These are phyloP conservation scores for Anoplolepis gracilipes DNA, from an alignment of 1,140 invertebrate species.

Conservation along the genomic window DNA sequence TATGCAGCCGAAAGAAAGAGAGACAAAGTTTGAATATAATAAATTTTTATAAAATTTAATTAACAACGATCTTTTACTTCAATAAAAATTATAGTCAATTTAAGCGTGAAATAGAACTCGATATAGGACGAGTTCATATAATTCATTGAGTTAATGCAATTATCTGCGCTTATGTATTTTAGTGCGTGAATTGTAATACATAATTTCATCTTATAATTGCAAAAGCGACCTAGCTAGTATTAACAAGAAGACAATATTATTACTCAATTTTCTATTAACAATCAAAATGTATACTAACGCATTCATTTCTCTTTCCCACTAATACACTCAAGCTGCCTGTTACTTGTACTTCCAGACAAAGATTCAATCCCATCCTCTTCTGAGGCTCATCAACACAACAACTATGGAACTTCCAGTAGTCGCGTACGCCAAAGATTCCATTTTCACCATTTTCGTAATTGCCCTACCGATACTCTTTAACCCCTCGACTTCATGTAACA, in stretches of 20 bases:
- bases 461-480: conserved; percentile 46
- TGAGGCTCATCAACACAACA: conserved; percentile 36
- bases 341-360: conserved; percentile 36
- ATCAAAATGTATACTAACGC: background rate
- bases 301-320: background rate
- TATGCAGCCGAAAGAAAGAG: no score
- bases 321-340: background rate
- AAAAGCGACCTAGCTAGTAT: background rate
- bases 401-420: conserved; percentile 51
- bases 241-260: background rate
- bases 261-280: background rate
- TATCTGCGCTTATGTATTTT: conserved; percentile 22
- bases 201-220: background rate
- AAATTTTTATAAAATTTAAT: background rate
- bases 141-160: conserved; percentile 35
- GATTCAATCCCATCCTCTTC: conserved; percentile 31
- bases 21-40: background rate
- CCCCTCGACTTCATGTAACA: conserved; percentile 32
- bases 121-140: conserved; percentile 8
- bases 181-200: background rate
- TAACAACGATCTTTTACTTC: conserved; percentile 9
- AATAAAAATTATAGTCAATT: conserved; percentile 1
- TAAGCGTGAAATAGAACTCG: conserved; percentile 49
- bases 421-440: conserved; percentile 50
- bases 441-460: conserved; percentile 57